A percentile compares a stretch with the other conserved stretches of the same genome.
These are phyloP conservation scores for Crotalus tigris DNA, from an alignment of 2,113 vertebrate species.

Conservation along the genomic window DNA sequence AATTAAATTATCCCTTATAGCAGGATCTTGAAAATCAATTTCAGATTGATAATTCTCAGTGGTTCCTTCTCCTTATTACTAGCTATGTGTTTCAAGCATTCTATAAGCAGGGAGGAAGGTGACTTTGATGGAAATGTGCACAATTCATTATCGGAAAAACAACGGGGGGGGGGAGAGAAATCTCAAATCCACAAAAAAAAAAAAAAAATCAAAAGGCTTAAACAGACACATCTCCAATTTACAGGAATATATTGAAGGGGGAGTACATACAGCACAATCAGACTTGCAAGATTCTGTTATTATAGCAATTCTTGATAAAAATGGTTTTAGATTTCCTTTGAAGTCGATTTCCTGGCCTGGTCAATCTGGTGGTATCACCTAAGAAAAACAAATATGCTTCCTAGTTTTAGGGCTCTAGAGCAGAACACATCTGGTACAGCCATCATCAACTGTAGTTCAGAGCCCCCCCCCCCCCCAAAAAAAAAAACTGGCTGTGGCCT, in stretches of 20 bases:
- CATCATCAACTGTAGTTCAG: background rate
- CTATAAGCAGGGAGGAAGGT: background rate
- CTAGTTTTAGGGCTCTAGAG: background rate
- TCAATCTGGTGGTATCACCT: background rate
- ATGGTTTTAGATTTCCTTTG: background rate
- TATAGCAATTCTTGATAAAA: background rate
- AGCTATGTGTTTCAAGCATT: background rate
- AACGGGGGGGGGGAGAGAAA: background rate
- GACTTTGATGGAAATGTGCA: background rate
- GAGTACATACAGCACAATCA: background rate
- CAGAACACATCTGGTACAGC: slow-evolving; percentile 7
- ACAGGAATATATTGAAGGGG: background rate
- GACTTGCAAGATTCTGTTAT: background rate
- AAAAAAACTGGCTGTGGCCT: slow-evolving; percentile 1
- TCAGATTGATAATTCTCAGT: background rate
- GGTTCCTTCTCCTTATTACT: background rate
- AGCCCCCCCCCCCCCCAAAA: accelerated
- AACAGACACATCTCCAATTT: background rate
- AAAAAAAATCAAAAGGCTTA: background rate
- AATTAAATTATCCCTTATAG: background rate
- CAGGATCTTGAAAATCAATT: background rate
- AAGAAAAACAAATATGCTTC: background rate
- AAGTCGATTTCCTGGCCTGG: background rate
- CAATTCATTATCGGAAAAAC: background rate
- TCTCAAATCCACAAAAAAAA: background rate